These are phyloP conservation scores for Thecocarcelia acutangulata DNA, from an alignment of 2,888 invertebrate genomes.

Conservation along the genomic window DNA sequence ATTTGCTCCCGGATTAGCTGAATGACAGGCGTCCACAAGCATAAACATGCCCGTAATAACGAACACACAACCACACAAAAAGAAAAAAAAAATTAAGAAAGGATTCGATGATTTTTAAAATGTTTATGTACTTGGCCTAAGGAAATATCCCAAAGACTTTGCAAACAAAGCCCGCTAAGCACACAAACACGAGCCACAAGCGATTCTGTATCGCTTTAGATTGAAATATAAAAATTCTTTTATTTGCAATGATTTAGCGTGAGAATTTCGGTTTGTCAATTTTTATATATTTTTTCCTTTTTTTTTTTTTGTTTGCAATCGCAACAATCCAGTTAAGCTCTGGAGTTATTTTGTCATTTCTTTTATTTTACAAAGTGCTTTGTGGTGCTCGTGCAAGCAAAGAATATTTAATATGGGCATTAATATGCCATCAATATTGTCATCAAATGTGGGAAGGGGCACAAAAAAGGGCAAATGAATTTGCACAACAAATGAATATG, in stretches of 20 bases:
- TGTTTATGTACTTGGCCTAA: conserved; percentile 65
- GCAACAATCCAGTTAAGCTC: conserved; percentile 35
- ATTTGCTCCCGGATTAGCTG: conserved; percentile 69
- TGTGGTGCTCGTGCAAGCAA: background rate
- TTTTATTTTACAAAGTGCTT: conserved; percentile 10
- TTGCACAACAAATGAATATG: conserved; percentile 81
- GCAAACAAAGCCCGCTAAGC: conserved; percentile 21
- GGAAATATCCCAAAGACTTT: conserved; percentile 47
- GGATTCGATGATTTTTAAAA: conserved; percentile 59
- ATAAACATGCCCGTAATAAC: conserved; percentile 59
- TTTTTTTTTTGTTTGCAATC: no score
- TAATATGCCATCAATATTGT: conserved; percentile 6
- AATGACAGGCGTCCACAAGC: conserved; percentile 67
- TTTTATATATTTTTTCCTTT: background rate
- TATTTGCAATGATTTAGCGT: conserved; percentile 58
- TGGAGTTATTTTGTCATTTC: conserved; percentile 37
- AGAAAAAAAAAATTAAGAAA: conserved; percentile 16
- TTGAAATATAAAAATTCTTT: conserved; percentile 46
- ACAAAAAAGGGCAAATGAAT: conserved; percentile 69
- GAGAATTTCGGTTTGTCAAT: conserved; percentile 54
- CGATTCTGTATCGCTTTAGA: conserved; percentile 23
- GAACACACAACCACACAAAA: conserved; percentile 23
- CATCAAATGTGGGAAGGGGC: conserved; percentile 1
- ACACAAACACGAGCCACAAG: conserved; percentile 45
- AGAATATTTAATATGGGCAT: conserved; percentile 16